These are phyloP conservation scores for Aurelia coerulea DNA, from an alignment of 30 jellyfish, hydroid and myxozoan genomes.

Conservation along the genomic window DNA sequence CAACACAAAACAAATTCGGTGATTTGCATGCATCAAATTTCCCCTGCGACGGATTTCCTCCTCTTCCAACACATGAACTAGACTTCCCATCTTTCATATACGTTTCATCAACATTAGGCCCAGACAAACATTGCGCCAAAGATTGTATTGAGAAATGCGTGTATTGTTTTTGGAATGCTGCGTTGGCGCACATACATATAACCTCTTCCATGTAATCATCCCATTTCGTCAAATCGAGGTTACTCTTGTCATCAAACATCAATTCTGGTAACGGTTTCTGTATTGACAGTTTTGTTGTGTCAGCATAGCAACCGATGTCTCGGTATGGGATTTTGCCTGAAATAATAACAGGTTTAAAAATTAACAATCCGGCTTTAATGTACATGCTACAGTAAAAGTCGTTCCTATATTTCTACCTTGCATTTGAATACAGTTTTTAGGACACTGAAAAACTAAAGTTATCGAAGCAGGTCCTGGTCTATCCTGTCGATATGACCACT, in stretches of 20 bases:
- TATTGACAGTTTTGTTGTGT: slow-evolving; percentile 50
- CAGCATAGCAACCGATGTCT: slow-evolving; percentile 93
- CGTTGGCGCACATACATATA: slow-evolving; percentile 92
- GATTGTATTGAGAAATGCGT: slow-evolving; percentile 88
- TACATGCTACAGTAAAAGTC: too few species aligned
- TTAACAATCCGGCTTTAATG: background rate
- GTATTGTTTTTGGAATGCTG: slow-evolving; percentile 76
- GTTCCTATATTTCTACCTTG: too few species aligned
- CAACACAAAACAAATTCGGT: slow-evolving; percentile 82
- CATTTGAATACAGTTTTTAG: too few species aligned
- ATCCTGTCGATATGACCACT: too few species aligned
- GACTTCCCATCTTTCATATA: slow-evolving; percentile 86
- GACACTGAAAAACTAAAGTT: too few species aligned
- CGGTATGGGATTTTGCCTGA: slow-evolving; percentile 80
- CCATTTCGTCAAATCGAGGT: slow-evolving; percentile 74
- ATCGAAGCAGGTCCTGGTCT: too few species aligned
- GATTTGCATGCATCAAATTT: slow-evolving; percentile 67
- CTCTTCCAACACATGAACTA: slow-evolving; percentile 80
- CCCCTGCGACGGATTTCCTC: slow-evolving; percentile 85
- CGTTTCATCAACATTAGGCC: slow-evolving; percentile 87
- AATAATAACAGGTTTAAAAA: background rate
- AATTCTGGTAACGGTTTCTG: slow-evolving; percentile 82
- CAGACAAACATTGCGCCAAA: slow-evolving; percentile 83
- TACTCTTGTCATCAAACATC: slow-evolving; percentile 86
- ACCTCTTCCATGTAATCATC: slow-evolving; percentile 86